Percentiles rank a stretch among this genome's conserved stretches.
phyloP scores from a whole-genome alignment of 2,797 vertebrate species.

The Novumbra hubbsi region DNA sequence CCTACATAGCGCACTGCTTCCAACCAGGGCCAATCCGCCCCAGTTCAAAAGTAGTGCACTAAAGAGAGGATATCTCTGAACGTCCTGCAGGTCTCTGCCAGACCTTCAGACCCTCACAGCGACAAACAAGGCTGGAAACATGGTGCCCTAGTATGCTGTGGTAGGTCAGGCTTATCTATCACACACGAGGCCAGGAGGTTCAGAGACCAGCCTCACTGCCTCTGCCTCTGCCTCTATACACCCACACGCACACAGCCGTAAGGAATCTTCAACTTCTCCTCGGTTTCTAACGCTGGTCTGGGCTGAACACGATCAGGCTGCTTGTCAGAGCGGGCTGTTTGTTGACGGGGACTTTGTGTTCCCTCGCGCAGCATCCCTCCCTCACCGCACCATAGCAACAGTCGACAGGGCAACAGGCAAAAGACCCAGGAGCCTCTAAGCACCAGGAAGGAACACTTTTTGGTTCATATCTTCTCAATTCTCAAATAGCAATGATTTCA shows the following conservation, averaged over 20 bases:
- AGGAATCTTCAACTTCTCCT: background rate
- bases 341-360: constrained; percentile 34
- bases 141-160: constrained; percentile 12
- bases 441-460: constrained; percentile 44
- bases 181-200: background rate
- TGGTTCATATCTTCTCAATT: too few species aligned
- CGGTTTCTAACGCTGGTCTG: background rate
- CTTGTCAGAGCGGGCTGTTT: background rate
- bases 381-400: constrained; percentile 59
- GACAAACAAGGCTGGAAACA: constrained; percentile 20
- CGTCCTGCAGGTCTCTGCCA: constrained; percentile 21
- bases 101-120: constrained; percentile 30
- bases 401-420: constrained; percentile 41
- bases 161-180: constrained; percentile 8
- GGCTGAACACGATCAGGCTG: background rate
- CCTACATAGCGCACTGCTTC: background rate
- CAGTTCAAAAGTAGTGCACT: background rate
- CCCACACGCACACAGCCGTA: background rate
- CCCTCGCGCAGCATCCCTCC: constrained; percentile 21
- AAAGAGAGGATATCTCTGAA: constrained; percentile 17
- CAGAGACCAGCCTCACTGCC: background rate
- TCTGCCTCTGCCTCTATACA: background rate
- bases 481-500: too few species aligned
- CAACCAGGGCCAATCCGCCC: background rate
- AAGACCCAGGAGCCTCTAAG: constrained; percentile 48